A percentile compares a stretch with the other conserved stretches of the same genome.
Conservation (phyloP, 2,888 invertebrate genomes). For the Uropetala carovei region DNA sequence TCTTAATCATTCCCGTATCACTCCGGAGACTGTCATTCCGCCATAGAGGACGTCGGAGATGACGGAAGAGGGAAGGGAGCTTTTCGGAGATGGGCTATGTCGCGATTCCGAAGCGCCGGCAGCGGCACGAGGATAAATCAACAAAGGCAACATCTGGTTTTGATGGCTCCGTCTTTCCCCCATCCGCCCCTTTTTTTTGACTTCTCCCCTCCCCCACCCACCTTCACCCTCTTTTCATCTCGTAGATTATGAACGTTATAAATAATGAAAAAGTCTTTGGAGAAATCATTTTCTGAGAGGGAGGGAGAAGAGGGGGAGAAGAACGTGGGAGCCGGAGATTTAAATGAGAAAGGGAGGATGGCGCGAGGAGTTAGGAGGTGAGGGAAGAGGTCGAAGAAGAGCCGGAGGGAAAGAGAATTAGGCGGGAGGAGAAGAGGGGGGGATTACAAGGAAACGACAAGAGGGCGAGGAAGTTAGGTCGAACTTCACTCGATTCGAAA, state of each 20-base stretch:
- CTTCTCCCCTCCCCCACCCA: no score
- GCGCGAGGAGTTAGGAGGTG: background rate
- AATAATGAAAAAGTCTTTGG: slow-evolving; percentile 11
- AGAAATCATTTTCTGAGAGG: background rate
- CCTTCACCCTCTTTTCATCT: background rate
- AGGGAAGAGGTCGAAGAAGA: background rate
- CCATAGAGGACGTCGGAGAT: background rate
- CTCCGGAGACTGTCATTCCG: background rate
- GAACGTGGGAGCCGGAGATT: background rate
- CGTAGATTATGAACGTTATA: slow-evolving; percentile 29
- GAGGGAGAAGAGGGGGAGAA: background rate
- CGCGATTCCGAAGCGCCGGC: background rate
- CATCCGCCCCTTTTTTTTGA: background rate
- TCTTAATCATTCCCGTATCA: background rate
- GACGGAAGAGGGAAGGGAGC: background rate
- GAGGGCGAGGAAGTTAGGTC: background rate
- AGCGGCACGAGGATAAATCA: slow-evolving; percentile 26
- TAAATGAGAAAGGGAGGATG: background rate
- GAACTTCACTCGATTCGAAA: background rate
- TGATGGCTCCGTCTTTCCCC: slow-evolving; percentile 3
- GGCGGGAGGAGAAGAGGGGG: background rate
- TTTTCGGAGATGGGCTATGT: background rate
- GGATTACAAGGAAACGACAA: no score
- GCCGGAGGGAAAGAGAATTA: background rate
- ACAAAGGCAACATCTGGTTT: slow-evolving; percentile 15